phyloP scores from a whole-genome alignment of 2,797 vertebrate genomes.

The Apodemus agrarius region DNA sequence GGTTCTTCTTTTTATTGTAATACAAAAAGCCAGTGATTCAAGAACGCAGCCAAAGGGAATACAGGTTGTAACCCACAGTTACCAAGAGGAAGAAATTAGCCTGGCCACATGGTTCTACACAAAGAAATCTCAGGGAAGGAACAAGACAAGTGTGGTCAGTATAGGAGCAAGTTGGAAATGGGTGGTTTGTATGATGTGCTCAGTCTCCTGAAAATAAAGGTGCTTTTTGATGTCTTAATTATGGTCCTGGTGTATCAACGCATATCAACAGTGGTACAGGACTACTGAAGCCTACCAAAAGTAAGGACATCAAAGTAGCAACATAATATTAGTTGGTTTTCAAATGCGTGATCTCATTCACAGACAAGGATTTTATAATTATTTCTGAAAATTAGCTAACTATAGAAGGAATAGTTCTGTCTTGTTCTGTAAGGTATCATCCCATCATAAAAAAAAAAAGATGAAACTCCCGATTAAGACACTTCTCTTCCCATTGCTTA shows the following conservation, averaged over 20 bases:
- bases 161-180: neutral
- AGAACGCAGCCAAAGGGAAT: neutral
- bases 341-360: neutral
- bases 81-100: rapidly evolving
- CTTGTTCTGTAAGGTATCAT: neutral
- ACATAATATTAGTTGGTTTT: neutral
- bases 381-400: neutral
- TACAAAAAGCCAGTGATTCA: neutral
- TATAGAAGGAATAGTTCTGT: rapidly evolving
- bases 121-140: neutral
- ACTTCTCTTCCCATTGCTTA: neutral
- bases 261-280: neutral
- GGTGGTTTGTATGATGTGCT: neutral
- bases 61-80: neutral
- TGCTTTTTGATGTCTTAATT: neutral
- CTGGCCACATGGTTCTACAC: rapidly evolving
- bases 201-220: rapidly evolving
- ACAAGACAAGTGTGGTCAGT: neutral
- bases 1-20: neutral
- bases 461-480: neutral
- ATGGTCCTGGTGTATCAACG: neutral
- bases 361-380: neutral
- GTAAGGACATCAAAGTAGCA: neutral
- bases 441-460: neutral
- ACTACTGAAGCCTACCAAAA: neutral